Base-by-base conservation (phyloP, 2,888 invertebrate species). In the Machimus atricapillus region DNA sequence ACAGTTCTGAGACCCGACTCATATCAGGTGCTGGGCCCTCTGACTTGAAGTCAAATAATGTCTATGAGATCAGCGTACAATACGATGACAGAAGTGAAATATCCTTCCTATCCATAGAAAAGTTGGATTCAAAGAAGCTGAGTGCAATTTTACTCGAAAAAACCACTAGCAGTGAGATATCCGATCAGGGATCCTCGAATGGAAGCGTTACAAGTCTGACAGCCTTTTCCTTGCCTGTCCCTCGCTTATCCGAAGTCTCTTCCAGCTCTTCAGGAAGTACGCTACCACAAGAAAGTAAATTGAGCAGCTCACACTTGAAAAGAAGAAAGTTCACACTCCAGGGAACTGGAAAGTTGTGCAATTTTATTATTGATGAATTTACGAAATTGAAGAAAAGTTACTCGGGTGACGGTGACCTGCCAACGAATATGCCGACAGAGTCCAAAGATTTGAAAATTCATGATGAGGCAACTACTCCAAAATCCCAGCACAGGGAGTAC, bases 311-410 rank as follows among this genome's bases (percentile, higher is more conserved):
- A 6, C 19, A 66, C 9, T 66, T 19, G 58, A 86, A 78, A 43
- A 86, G 87, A 76, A 86, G 12, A 8, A 89, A 88, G 40, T 88
- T 89, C 31, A 89, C 88, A 12, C 87, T 89, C 19, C 31, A 88
- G 31, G 89, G 89, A 34, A 88, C 89, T 78, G 86, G 89, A 19
- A 89, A 89, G 37, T 81, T 90, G 19, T 90, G 90, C 76, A 89
- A 88, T 40, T 90, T 89, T 86, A 89, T 90, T 88, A 89, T 90
- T 31, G 89, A 89, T 66, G 89, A 90, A 81, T 90, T 90, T 73
- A 88, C 89, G 37, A 89, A 88, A 87, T 43, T 85, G 43, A 74
- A 85, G 5, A 85, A 27, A 16, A 2, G 9, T 40, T 2, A 27
- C n/a, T 23, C 23, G 8, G 27, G 43, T 46, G 76, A 76, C 2